Base-by-base conservation (phyloP, 2,797 vertebrate species). In the Micrastur ruficollis region DNA sequence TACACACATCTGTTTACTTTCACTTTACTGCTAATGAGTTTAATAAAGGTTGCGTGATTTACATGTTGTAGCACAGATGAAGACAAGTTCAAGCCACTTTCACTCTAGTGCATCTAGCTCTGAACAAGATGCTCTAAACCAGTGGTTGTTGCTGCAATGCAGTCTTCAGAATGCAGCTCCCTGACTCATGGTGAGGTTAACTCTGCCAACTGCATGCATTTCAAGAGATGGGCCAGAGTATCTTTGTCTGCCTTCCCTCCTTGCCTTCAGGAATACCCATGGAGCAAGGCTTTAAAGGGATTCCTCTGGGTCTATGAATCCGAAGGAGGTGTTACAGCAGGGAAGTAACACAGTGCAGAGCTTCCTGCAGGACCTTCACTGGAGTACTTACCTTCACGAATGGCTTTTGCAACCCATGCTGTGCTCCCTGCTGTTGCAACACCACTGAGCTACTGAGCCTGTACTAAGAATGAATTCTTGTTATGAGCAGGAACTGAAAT, bases 141-240 rank as follows among this genome's bases (percentile, higher is more conserved):
- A 38, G 2, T 5, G 76, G 17, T 6, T 23, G 25, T 6, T 67
- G 71, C 53, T 87, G 52, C 14, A 5, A 6, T 6, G n/a, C 34
- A 7, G 19, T 13, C 47, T 55, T 34, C n/a, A 29, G 22, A 7
- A 6, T 2, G 12, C 47, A 29, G 14, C 8, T 61, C 66, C 44
- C 49, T 5, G 3, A 29, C 34, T 4, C 16, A 0, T 0, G 19
- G 12, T 11, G 38, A 63, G 49, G 18, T 29, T 32, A 21, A 22
- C 62, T 58, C 80, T 79, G 66, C 44, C 36, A 29, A 1, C 0
- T 11, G 31, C 16, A 11, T 2, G 4, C 19, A 10, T 56, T 93
- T 31, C 26, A 65, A 61, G 44, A 65, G 62, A 25, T 13, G 23
- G 5, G 11, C 18, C 32, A 32, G 29, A 22, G 23, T 3, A 14